These are phyloP conservation scores for Zapus hudsonius DNA, from an alignment of 2,113 vertebrate genomes.

Conservation along the genomic window DNA sequence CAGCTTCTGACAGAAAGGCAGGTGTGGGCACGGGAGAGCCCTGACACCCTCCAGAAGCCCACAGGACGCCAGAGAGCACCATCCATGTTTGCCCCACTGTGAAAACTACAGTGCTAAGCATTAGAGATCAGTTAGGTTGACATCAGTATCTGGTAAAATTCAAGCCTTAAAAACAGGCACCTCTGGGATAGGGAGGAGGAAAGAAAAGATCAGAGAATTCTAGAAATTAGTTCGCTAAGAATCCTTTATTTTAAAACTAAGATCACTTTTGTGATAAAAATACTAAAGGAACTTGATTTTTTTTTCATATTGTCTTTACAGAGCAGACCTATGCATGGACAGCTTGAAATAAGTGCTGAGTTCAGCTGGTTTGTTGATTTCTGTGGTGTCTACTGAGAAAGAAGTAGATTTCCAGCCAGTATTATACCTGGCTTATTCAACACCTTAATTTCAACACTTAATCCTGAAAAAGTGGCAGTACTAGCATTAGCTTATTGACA, in stretches of 20 bases:
- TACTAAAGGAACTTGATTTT: background rate
- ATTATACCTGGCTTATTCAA: background rate
- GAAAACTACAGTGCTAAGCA: background rate
- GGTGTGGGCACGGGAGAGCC: background rate
- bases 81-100: background rate
- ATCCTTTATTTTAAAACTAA: slow-evolving; percentile 3
- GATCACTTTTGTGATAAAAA: background rate
- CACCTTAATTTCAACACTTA: background rate
- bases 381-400: background rate
- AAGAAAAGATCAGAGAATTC: background rate
- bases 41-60: background rate
- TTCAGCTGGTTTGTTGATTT: background rate
- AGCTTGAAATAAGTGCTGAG: background rate
- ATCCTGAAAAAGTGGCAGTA: background rate
- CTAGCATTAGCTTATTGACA: background rate
- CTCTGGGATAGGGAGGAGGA: rapidly evolving
- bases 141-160: background rate
- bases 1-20: background rate
- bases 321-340: background rate
- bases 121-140: background rate
- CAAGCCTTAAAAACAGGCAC: background rate
- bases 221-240: background rate
- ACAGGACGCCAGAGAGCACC: background rate
- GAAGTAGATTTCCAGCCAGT: background rate
- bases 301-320: background rate